These are phyloP conservation scores for Chamaea fasciata DNA, from an alignment of 2,113 vertebrate genomes.

Conservation along the genomic window DNA sequence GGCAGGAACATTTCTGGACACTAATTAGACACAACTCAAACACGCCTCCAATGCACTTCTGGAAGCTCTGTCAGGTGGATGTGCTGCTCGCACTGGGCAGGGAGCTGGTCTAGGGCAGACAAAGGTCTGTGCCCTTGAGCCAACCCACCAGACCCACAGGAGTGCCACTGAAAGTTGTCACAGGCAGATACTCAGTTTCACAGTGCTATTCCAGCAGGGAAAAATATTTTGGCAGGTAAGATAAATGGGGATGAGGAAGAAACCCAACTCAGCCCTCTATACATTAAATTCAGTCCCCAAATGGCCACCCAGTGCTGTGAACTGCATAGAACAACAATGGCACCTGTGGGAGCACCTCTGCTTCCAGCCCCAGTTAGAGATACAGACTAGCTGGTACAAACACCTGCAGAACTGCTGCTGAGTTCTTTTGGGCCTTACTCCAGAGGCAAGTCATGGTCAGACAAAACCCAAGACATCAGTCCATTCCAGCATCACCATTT, in stretches of 20 bases:
- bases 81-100: background rate
- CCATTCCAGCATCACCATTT: background rate
- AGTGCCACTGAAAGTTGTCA: background rate
- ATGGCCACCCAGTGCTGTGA: background rate
- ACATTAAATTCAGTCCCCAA: background rate
- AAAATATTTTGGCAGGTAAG: background rate
- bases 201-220: background rate
- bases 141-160: background rate
- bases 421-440: background rate
- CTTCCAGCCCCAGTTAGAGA: background rate
- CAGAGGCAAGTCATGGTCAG: background rate
- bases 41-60: background rate
- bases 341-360: background rate
- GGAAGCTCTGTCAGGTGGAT: background rate
- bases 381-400: background rate
- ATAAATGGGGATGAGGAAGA: background rate
- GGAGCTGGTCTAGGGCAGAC: background rate
- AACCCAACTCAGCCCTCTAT: background rate
- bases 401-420: background rate
- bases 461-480: too few relatives aligned
- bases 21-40: background rate
- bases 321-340: background rate
- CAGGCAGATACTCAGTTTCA: background rate
- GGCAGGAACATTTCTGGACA: background rate
- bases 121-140: background rate